Base-by-base conservation (phyloP, 2,888 invertebrate genomes). In the Argyra leucocephala region DNA sequence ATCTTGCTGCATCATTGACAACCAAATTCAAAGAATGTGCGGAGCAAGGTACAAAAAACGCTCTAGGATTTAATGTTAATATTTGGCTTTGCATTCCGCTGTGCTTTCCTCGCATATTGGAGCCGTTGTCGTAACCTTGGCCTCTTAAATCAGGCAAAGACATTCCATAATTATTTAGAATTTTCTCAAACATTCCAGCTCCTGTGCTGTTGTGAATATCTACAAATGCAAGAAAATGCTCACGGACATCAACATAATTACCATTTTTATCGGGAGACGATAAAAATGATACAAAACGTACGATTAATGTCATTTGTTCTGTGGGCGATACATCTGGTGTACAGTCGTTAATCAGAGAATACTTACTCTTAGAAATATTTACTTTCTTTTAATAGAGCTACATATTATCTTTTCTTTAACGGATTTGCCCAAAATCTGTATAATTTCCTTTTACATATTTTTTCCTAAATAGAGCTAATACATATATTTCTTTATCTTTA, bases 31-130 rank as follows among this genome's bases (percentile, higher is more conserved):
- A 37, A 37, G 61, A 61, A 64, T 64, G 61, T 37, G 64, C 64
- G 37, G n/a, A 24, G 60, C 64, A 64, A 48, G 64, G 64, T 15
- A 64, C 61, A 64, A 61, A 64, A 60, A 64, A 64, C 48, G 64
- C 64, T 60, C 61, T 26, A 48, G 64, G 64, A 26, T 64, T 57
- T 61, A 61, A 48, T 23, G 61, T 24, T 22, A 60, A 21, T 61
- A 64, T 64, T 64, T 24, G 36, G 24, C 24, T 64, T 61, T 64
- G 63, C 23, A 64, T 22, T 37, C 64, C 64, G 48, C 37, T 64
- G 61, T 64, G 60, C 61, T 26, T 22, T 61, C 64, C 64, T 31
- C 60, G 22, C 64, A 64, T 64, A 64, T 64, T 64, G 60, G 58
- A 58, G 60, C 59, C 64, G 59, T 63, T 63, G 48, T 63, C 63